phyloP scores from a whole-genome alignment of 2,797 vertebrate genomes.

The Peromyscus nudipes region DNA sequence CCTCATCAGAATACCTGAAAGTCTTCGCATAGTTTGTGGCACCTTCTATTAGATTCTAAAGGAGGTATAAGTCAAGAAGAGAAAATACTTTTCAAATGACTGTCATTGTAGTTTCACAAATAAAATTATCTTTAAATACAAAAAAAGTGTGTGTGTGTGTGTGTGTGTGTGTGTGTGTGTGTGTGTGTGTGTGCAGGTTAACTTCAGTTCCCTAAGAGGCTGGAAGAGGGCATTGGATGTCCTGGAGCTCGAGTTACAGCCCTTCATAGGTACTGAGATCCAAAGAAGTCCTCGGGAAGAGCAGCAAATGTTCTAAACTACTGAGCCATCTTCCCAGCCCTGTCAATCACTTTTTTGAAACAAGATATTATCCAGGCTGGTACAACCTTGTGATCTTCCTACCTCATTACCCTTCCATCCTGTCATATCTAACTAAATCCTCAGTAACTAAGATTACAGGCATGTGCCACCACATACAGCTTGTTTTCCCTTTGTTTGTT shows the following conservation, averaged over 20 bases:
- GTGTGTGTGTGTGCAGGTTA: too few relatives aligned
- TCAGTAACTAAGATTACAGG: neutral
- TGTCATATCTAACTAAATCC: neutral
- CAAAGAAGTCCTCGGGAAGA: neutral
- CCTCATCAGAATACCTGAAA: neutral
- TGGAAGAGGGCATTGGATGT: neutral
- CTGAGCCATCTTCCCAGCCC: neutral
- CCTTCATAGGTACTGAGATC: neutral
- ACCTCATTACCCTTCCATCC: neutral
- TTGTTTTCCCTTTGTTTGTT: neutral
- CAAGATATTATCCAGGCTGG: neutral
- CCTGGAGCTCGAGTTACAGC: neutral
- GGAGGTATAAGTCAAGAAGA: neutral
- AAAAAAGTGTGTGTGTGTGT: neutral
- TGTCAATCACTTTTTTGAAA: neutral
- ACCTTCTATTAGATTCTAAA: slow-evolving; percentile 20
- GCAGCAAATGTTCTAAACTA: neutral
- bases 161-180: neutral
- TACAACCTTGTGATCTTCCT: neutral
- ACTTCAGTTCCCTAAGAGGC: neutral
- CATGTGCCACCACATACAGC: neutral
- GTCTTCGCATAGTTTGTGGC: neutral
- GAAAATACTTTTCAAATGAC: neutral
- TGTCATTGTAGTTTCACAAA: neutral
- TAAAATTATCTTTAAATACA: neutral